Conservation (phyloP, 2,113 vertebrate genomes). For the Murina feae region DNA sequence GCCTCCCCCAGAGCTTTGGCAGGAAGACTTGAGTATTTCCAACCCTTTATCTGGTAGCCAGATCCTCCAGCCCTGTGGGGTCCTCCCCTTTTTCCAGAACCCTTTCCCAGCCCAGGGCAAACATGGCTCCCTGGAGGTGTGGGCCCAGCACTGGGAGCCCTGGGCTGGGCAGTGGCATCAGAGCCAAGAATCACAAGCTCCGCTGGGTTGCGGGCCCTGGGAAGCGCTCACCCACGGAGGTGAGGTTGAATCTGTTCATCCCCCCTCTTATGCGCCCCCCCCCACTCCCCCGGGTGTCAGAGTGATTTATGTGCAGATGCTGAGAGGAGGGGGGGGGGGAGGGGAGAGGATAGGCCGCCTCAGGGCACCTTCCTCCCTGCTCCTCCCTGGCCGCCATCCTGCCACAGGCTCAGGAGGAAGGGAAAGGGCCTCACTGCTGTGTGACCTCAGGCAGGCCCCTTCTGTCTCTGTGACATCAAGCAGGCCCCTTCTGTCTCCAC, state of each 20-base stretch:
- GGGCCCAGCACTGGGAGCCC: not conserved
- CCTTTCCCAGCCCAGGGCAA: slow-evolving; percentile 11
- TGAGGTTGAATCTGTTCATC: not conserved
- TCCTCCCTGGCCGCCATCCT: not conserved
- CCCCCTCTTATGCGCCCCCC: not conserved
- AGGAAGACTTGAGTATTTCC: not conserved
- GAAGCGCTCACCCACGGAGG: slow-evolving; percentile 33
- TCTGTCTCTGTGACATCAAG: not conserved
- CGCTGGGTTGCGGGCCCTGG: not conserved
- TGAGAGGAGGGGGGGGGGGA: slow-evolving; percentile 24
- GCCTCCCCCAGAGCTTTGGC: not conserved
- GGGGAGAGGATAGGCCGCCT: not conserved
- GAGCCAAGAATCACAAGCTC: slow-evolving; percentile 65
- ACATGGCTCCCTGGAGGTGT: not conserved
- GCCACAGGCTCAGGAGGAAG: not conserved
- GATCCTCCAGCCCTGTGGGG: not conserved
- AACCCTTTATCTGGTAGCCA: slow-evolving; percentile 49
- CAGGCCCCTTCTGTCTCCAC: not conserved
- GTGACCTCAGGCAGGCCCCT: not conserved
- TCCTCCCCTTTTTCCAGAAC: not conserved
- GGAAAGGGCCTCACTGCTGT: not conserved
- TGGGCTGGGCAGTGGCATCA: not conserved
- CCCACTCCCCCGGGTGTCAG: not conserved
- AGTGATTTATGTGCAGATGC: slow-evolving; percentile 65
- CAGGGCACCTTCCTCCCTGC: accelerated